Base-by-base conservation (phyloP, 2,797 vertebrate species). In the Holocentrus rufus region DNA sequence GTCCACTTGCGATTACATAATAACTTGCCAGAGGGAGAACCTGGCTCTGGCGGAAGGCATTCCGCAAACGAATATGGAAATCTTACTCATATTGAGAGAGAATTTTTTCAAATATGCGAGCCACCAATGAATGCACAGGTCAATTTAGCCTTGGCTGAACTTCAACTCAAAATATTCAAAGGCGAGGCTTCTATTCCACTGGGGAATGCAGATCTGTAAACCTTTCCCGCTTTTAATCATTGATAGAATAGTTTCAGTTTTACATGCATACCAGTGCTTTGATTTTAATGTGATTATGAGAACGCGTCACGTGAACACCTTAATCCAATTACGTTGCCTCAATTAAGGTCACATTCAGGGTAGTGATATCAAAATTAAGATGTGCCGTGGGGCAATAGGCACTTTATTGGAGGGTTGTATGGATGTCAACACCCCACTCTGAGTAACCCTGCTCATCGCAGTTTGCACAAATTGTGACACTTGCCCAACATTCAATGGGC, bases 201-300 rank as follows among this genome's bases (percentile, higher is more conserved):
- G 14, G 42, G 3, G 14, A 11, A 11, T 1, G 14, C n/a, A n/a
- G n/a, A n/a, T n/a, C n/a, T n/a, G n/a, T n/a, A 44, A 11, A 8
- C 8, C 5, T 44, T 7, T 11, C 10, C 14, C 10, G 14, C 42
- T 44, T 44, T 44, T 44, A 44, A 44, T 44, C 42, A 44, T 3
- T 11, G 14, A 3, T 11, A 44, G 5, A 15, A 11, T 15, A 11
- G 31, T n/a, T 36, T 52, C 27, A 57, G 69, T 69, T 76, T 31
- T 56, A 14, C 69, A 66, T 1, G n/a, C 70, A 58, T 47, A 5
- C 46, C 30, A 30, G 42, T 5, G 69, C 88, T 87, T 89, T 87
- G 85, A 87, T 90, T 77, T 78, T 87, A 85, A 90, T 85, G 81
- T 77, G 78, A 85, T 87, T 83, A 86, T 72, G 53, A 79, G 59